Evolutionary conservation across 2,113 vertebrate genomes (phyloP), one percentile per base, ranked within the genome.

Genomic region (Seriola quinqueradiata): DNA sequence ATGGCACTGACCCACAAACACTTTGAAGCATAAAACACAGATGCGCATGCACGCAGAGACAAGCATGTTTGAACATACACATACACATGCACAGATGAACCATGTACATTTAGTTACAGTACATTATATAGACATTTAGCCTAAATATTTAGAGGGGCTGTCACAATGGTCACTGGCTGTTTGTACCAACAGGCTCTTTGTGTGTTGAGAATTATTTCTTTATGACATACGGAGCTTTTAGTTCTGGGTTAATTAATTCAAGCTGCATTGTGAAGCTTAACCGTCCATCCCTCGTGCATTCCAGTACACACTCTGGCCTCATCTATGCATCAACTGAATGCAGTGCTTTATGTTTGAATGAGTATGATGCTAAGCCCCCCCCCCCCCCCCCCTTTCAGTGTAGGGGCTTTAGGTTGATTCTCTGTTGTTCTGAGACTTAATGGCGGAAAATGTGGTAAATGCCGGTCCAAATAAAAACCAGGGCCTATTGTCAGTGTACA

Each of bases 401-500:
- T 23, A 36, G 11, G 57, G 77, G 75, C 70, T 91, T 90, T 81
- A 64, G 63, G 72, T 90, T 88, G 85, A 88, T 73, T 89, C 80
- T 75, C 50, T 75, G 87, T 89, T 90, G 75, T 91, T 94, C 76
- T 84, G 73, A 76, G 87, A 72, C 80, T 77, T 92, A 90, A 93
- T 89, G 75, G 90, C 50, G 70, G 79, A 90, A 93, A 92, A 93
- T 85, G 81, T 64, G 77, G 83, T 84, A 87, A 92, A 92, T 61
- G 81, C 75, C 25, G 44, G 71, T 71, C 81, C 79, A 93, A 93
- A 94, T 94, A 85, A 90, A 87, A 94, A 89, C 84, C 91, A 92
- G 93, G 71, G 65, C 32, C 46, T 44, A 71, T 88, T 93, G 91
- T 93, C 92, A 88, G 83, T 73, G 84, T 75, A 81, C 52, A 90